Evolutionary conservation across 2,797 vertebrate genomes (phyloP).

Genomic region (Amphiprion clarkii): DNA sequence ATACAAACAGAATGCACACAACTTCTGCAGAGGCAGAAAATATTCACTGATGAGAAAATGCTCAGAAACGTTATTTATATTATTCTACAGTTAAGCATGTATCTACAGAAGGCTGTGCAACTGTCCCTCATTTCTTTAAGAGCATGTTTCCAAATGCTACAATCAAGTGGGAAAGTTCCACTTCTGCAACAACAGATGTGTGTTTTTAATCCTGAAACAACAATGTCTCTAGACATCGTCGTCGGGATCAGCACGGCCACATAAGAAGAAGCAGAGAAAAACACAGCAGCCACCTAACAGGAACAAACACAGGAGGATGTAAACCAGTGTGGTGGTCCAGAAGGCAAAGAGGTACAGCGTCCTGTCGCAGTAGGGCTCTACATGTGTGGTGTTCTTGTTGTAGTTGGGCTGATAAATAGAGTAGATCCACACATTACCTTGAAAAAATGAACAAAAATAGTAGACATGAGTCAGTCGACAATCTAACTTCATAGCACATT

Average conservation of each 20-base stretch:
- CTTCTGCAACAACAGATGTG: too few species aligned
- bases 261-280: conserved; percentile 32
- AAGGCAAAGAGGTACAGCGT: conserved; percentile 79
- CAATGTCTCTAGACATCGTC: conserved; percentile 30
- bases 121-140: neutral
- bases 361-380: conserved; percentile 69
- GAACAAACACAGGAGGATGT: conserved; percentile 50
- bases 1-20: neutral
- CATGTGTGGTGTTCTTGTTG: conserved; percentile 9
- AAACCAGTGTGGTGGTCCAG: conserved; percentile 75
- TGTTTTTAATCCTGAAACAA: too few species aligned
- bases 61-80: too few species aligned
- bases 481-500: too few species aligned
- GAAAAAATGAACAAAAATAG: neutral
- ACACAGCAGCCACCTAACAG: conserved; percentile 4
- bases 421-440: conserved; percentile 83
- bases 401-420: conserved; percentile 78
- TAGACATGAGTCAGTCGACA: too few species aligned
- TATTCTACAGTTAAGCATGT: too few species aligned
- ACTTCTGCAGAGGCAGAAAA: conserved; percentile 17
- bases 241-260: conserved; percentile 37
- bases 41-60: neutral
- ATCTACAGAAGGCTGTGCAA: too few species aligned
- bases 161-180: too few species aligned
- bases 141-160: too few species aligned